Base-by-base conservation (phyloP, 2,888 invertebrate species). In the Drosophila anceps region DNA sequence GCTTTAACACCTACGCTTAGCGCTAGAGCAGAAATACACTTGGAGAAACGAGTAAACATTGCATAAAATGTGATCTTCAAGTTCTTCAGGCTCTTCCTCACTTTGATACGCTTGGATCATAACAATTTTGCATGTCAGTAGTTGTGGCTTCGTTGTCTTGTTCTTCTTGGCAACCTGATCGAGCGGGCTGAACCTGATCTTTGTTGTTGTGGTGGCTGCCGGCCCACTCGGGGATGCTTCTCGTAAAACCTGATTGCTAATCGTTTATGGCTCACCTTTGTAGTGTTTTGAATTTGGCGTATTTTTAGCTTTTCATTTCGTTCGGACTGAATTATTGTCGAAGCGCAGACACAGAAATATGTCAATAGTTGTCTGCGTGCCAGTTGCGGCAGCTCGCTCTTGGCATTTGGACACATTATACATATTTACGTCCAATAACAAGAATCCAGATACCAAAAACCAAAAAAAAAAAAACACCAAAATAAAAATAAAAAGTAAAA, bases 281-380 rank as follows among this genome's bases (percentile, higher is more conserved):
- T 50, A 59, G 63, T 77, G 73, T 70, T 70, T 81, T 72, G 63
- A 55, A 33, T 57, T 75, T 70, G 3, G 9, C 29, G 8, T 68
- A 87, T 85, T 83, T 87, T 82, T 87, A 78, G 87, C 59, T 68
- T 74, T 75, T 69, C 65, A 76, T 76, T 78, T 83, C 66, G 59
- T 71, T 79, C 51, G 67, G 43, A 35, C 65, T 66, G 79, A 83
- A 77, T 82, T 81, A 84, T 79, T 73, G 84, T 70, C 73, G 65
- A 79, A 84, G 66, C 73, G 62, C 81, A 67, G 46, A 66, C n/a
- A 29, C 39, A 54, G 41, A 77, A 79, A 61, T 82, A 63, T 83
- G 82, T 75, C 79, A 71, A 80, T 73, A 83, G 73, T 81, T 71
- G 80, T 77, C 51, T 81, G 66, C n/a, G n/a, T 73, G 76, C 79